phyloP scores from a whole-genome alignment of 2,888 invertebrate species.

The Byasa hedistus region DNA sequence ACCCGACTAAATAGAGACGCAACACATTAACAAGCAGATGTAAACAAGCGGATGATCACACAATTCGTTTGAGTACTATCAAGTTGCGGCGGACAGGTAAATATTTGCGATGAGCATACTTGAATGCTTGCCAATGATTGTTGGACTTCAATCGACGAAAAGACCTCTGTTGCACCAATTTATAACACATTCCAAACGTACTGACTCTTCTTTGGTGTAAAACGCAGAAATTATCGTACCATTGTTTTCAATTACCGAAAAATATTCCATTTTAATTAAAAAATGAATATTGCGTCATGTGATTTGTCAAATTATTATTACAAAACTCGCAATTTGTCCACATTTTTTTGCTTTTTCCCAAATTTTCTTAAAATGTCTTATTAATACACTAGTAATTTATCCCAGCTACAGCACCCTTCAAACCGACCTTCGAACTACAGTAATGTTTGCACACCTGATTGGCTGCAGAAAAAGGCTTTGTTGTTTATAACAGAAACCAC shows the following conservation, averaged over 20 bases:
- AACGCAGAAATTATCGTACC: conserved; percentile 34
- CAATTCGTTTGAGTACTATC: conserved; percentile 52
- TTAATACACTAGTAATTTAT: too few species aligned
- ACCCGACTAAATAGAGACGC: conserved; percentile 54
- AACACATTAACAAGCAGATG: conserved; percentile 40
- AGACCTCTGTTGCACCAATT: conserved; percentile 64
- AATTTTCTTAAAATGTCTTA: too few species aligned
- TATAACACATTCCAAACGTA: conserved; percentile 57
- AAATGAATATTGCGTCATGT: background rate
- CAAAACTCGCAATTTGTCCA: background rate
- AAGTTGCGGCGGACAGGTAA: conserved; percentile 67
- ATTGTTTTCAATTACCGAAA: background rate
- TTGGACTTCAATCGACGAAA: conserved; percentile 65
- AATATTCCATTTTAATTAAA: background rate
- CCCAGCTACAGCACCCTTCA: too few species aligned
- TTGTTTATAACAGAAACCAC: too few species aligned
- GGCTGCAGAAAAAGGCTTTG: too few species aligned
- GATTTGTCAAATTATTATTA: background rate
- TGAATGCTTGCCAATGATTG: conserved; percentile 72
- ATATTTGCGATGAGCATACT: conserved; percentile 70
- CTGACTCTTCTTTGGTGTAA: conserved; percentile 49
- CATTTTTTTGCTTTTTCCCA: too few species aligned
- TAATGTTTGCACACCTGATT: too few species aligned
- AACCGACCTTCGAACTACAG: too few species aligned
- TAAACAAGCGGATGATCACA: conserved; percentile 39